These are phyloP conservation scores for Antechinus stuartii DNA, from an alignment of 2,113 vertebrate species.

Conservation along the genomic window DNA sequence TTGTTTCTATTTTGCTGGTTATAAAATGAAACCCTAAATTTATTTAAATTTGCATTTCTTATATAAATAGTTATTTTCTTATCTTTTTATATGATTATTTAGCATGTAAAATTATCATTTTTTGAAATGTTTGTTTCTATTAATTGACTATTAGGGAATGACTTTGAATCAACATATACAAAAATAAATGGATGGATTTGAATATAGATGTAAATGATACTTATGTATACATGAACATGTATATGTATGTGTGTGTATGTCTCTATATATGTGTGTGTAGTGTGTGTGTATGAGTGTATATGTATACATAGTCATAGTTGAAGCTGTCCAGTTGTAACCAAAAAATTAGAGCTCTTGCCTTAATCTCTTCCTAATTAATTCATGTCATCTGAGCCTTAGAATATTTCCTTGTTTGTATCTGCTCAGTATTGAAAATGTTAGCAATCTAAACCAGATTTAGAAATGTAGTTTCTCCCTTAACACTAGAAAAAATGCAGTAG, in stretches of 20 bases:
- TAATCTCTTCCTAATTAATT: neutral
- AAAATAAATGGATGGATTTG: neutral
- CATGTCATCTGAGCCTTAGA: neutral
- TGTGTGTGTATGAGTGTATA: too few relatives aligned
- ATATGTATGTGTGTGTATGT: too few relatives aligned
- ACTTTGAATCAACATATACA: neutral
- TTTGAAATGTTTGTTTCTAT: neutral
- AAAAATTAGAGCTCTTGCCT: neutral
- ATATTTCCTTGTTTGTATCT: neutral
- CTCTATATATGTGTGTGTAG: neutral
- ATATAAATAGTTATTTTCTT: neutral
- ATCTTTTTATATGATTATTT: neutral
- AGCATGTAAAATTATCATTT: neutral
- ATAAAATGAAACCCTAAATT: neutral
- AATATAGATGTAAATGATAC: neutral
- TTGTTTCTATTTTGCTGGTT: neutral
- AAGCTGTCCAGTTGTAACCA: neutral
- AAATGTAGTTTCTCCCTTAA: neutral
- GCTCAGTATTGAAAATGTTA: neutral
- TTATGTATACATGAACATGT: neutral
- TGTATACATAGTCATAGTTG: neutral
- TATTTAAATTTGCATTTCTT: neutral
- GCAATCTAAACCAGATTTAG: neutral
- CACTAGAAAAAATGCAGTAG: neutral
- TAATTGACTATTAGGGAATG: neutral